A percentile compares a stretch with the other conserved stretches of the same genome.
These are phyloP conservation scores for Ariolimax columbianus DNA, from an alignment of 2,888 invertebrate species.

Conservation along the genomic window DNA sequence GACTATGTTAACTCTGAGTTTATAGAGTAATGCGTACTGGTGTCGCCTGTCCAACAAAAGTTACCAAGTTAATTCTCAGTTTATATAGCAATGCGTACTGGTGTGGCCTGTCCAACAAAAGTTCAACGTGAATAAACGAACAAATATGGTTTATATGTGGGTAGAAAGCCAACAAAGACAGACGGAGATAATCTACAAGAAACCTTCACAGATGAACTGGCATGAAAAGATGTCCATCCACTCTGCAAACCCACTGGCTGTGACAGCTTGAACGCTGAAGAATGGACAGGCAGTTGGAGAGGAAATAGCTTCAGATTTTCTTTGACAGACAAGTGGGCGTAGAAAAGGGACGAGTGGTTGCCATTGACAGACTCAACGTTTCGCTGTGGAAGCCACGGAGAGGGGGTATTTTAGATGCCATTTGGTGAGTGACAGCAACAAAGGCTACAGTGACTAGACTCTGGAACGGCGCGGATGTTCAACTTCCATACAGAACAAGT, in stretches of 20 bases:
- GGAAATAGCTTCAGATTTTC: neutral
- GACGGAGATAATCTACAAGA: neutral
- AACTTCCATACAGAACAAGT: neutral
- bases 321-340: neutral
- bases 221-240: neutral
- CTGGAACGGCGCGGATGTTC: neutral
- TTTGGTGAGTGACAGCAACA: neutral
- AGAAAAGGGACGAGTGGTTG: neutral
- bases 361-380: slow-evolving; percentile 3
- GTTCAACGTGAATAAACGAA: neutral
- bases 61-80: too few species aligned
- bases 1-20: too few species aligned
- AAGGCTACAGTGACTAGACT: neutral
- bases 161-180: neutral
- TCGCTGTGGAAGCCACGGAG: neutral
- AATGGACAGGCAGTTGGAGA: neutral
- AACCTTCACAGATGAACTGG: neutral
- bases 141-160: neutral
- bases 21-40: too few species aligned
- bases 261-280: neutral
- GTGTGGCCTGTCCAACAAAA: neutral
- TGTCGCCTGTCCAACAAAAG: too few species aligned
- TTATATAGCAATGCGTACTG: too few species aligned
- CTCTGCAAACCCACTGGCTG: neutral
- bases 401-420: neutral